These are phyloP conservation scores for Montifringilla adamsi DNA, from an alignment of 2,113 vertebrate genomes.

Conservation along the genomic window DNA sequence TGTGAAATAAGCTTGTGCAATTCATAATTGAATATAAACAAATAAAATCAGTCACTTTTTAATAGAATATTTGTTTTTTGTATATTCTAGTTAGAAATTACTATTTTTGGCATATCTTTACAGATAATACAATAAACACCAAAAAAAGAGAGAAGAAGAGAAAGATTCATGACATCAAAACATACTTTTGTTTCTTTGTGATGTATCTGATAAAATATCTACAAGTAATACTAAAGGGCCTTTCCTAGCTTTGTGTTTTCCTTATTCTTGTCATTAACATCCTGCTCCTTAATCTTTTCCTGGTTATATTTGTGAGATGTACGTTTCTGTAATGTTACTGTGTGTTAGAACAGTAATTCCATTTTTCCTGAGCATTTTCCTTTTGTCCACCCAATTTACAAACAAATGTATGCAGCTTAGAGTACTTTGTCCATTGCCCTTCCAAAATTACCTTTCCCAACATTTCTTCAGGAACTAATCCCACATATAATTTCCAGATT, in stretches of 20 bases:
- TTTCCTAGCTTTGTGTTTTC: slow-evolving; percentile 48
- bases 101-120: neutral
- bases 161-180: neutral
- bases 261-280: slow-evolving; percentile 46
- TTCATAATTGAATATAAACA: neutral
- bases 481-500: slow-evolving; percentile 27
- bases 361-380: slow-evolving; percentile 49
- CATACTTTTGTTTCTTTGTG: neutral
- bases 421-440: slow-evolving; percentile 35
- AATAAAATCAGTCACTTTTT: neutral
- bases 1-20: neutral
- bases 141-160: neutral
- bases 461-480: slow-evolving; percentile 53
- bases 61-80: neutral
- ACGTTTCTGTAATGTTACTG: neutral
- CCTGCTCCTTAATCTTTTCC: slow-evolving; percentile 50
- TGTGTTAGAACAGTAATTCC: slow-evolving; percentile 48
- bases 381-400: slow-evolving; percentile 62
- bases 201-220: slow-evolving; percentile 68
- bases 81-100: neutral
- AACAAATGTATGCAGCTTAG: slow-evolving; percentile 66
- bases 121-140: neutral
- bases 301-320: slow-evolving; percentile 27
- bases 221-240: neutral
- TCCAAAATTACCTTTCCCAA: slow-evolving; percentile 28